Base-by-base conservation (phyloP, 2,888 invertebrate genomes). In the Osedax frankpressi region DNA sequence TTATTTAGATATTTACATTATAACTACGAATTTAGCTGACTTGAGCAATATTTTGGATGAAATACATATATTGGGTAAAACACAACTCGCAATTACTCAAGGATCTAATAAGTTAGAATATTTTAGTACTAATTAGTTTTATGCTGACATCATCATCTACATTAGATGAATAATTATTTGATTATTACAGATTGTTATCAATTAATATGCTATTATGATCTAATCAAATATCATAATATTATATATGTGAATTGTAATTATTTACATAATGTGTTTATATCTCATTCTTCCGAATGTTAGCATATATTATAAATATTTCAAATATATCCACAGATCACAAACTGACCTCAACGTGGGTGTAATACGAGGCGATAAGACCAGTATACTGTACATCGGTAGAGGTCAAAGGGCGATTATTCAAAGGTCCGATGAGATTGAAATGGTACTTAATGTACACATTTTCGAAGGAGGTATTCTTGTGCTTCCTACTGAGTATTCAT, bases 341-440 rank as follows among this genome's bases (percentile, higher is more conserved):
- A 19, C 28, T 69, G 69, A 29, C n/a, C 68, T 29, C 1, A 28
- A 70, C 6, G 68, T 44, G 2, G 73, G 73, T 69, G 77, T 65
- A 44, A 77, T 79, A 74, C 75, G 76, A 27, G 79, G 80, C 29
- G 80, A 80, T 75, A 76, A 71, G n/a, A 78, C 77, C 6, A 80
- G 80, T 1, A 76, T 74, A 27, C 73, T 80, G n/a, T 80, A 80
- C 70, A 71, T 80, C 1, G 79, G 79, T 3, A 77, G 78, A 0
- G 78, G 75, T 14, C 80, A 80, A 75, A 73, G 69, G 6, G 75
- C 77, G 1, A 74, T 79, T 1, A 74, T 80, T 19, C 75, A 78
- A 28, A 77, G 77, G 68, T 77, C 77, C 28, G 77, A 79, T 19
- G 78, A 78, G 59, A 63, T 77, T 14, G 80, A 80, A 29, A 78